Conservation (phyloP, 1,140 invertebrate species). For the Panulirus ornatus region DNA sequence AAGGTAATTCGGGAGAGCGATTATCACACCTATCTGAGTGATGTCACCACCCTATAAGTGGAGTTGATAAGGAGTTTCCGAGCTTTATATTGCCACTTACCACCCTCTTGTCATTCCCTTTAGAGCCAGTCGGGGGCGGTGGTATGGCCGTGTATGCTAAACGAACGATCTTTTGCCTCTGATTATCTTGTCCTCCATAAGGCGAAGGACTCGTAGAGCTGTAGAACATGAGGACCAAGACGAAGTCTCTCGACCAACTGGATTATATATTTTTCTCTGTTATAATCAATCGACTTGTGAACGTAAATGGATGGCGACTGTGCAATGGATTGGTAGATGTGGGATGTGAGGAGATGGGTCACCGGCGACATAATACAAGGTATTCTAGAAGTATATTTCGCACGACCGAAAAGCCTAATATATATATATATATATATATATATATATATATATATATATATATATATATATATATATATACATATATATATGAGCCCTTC, state of each 20-base stretch:
- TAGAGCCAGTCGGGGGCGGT: slow-evolving; percentile 19
- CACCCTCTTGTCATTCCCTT: slow-evolving; percentile 18
- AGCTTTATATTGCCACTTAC: slow-evolving; percentile 19
- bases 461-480: too few species aligned
- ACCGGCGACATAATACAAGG: slow-evolving; percentile 17
- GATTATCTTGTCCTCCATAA: slow-evolving; percentile 35
- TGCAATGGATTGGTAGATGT: slow-evolving; percentile 6
- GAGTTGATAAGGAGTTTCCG: neutral
- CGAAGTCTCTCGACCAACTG: neutral
- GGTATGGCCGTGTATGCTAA: slow-evolving; percentile 47
- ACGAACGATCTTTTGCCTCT: slow-evolving; percentile 10
- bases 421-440: too few species aligned
- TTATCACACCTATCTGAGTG: too few species aligned
- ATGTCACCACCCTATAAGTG: too few species aligned
- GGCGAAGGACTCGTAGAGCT: neutral
- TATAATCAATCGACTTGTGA: slow-evolving; percentile 3
- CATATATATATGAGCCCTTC: too few species aligned
- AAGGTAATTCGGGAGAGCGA: too few species aligned
- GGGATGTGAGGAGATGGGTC: neutral
- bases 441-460: too few species aligned
- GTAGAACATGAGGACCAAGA: neutral
- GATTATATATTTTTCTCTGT: neutral
- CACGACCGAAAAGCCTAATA: neutral
- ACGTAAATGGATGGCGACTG: slow-evolving; percentile 14
- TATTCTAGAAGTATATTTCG: slow-evolving; percentile 13